A percentile compares a stretch with the other conserved stretches of the same genome.
Evolutionary conservation across 2,888 invertebrate genomes (phyloP).

Genomic region (Mechanitis mazaeus): DNA sequence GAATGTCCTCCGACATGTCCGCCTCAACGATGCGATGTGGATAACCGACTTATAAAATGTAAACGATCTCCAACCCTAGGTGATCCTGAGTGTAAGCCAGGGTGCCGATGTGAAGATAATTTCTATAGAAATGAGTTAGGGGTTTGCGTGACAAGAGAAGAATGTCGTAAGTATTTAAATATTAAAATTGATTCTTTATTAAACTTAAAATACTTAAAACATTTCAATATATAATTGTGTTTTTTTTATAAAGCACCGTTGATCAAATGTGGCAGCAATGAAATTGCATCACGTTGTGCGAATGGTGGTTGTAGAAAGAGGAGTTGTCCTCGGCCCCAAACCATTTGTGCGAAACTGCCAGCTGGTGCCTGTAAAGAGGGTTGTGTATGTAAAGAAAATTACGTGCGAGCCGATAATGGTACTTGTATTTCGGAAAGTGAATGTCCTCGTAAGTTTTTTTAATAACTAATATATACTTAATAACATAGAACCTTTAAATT

Average conservation of each 20-base stretch:
- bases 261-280: constrained; percentile 9
- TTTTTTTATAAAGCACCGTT: not conserved
- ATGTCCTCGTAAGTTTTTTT: constrained; percentile 24
- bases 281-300: constrained; percentile 2
- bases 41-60: constrained; percentile 4
- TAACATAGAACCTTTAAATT: not conserved
- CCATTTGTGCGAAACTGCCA: constrained; percentile 1
- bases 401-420: constrained; percentile 28
- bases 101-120: constrained; percentile 10
- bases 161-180: constrained; percentile 9
- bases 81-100: constrained; percentile 9
- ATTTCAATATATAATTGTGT: not conserved
- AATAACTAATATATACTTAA: not conserved
- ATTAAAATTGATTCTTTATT: not conserved
- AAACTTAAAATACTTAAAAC: no score
- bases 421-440: constrained; percentile 31
- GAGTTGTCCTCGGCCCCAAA: constrained; percentile 14
- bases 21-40: constrained; percentile 9
- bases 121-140: constrained; percentile 8
- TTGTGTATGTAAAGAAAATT: constrained; percentile 31
- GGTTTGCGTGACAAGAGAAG: constrained; percentile 3
- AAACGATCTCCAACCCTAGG: not conserved
- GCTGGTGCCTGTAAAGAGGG: constrained; percentile 26
- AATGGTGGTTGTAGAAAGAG: constrained; percentile 14
- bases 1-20: constrained; percentile 11